phyloP scores from a whole-genome alignment of 1,140 invertebrate genomes.

The Nymphalis io region DNA sequence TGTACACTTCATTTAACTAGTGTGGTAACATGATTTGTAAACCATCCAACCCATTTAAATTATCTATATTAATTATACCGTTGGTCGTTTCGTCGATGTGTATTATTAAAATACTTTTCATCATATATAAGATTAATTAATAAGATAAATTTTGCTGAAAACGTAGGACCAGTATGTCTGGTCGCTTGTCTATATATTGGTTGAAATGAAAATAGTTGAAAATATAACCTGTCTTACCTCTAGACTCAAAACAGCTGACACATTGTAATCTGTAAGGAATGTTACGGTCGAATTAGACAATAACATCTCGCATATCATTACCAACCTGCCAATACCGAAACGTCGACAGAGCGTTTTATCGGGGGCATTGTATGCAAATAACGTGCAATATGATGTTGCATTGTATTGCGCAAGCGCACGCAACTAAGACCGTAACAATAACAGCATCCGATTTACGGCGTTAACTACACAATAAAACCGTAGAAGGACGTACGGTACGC shows the following conservation, averaged over 20 bases:
- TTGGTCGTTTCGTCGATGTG: neutral
- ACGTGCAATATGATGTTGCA: conserved; percentile 53
- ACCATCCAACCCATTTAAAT: conserved; percentile 16
- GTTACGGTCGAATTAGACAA: conserved; percentile 29
- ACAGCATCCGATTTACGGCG: conserved; percentile 44
- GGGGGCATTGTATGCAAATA: conserved; percentile 62
- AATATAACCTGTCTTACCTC: neutral
- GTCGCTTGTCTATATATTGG: neutral
- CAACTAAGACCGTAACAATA: conserved; percentile 43
- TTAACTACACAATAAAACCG: conserved; percentile 26
- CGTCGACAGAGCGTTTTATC: conserved; percentile 41
- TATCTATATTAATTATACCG: neutral
- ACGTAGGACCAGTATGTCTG: neutral
- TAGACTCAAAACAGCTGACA: conserved; percentile 15
- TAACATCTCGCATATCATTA: conserved; percentile 25
- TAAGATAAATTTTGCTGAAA: neutral
- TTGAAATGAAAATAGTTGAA: too few species aligned
- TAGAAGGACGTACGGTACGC: conserved; percentile 18
- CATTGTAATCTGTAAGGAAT: conserved; percentile 23
- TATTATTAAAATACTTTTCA: conserved; percentile 1
- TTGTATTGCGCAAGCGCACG: conserved; percentile 51
- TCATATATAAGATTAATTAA: neutral
- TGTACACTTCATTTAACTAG: conserved; percentile 56
- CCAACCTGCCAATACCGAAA: conserved; percentile 43
- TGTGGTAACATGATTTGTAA: conserved; percentile 41